Conservation (phyloP, 2,797 vertebrate species). For the Margarornis squamiger region DNA sequence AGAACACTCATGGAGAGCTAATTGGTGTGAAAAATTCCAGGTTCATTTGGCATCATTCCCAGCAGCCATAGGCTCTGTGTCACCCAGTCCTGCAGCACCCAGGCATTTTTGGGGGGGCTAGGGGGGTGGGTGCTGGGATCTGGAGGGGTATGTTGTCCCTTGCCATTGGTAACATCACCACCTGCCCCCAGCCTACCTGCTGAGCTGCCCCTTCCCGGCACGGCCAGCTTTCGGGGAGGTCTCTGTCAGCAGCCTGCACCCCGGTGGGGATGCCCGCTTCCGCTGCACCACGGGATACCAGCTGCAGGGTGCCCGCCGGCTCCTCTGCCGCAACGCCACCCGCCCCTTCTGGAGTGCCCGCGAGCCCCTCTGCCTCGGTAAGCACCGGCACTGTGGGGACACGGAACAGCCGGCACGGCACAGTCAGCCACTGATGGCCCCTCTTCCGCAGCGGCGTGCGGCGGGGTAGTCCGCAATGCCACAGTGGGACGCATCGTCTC, state of each 20-base stretch:
- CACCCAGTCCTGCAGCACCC: background rate
- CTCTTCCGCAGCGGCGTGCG: constrained; percentile 82
- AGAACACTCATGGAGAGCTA: constrained; percentile 40
- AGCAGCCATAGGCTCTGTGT: background rate
- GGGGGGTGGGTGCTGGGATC: background rate
- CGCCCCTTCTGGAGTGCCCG: constrained; percentile 91
- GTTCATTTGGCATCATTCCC: constrained; percentile 34
- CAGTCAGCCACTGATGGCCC: accelerated
- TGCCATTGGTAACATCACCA: accelerated
- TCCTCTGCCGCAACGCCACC: constrained; percentile 89
- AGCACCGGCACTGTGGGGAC: background rate
- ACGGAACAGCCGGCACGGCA: accelerated
- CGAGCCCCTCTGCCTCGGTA: constrained; percentile 86
- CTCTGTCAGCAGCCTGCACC: constrained; percentile 89
- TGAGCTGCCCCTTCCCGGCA: constrained; percentile 89
- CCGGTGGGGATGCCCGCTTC: constrained; percentile 88
- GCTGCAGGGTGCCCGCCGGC: constrained; percentile 80
- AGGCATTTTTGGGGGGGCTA: background rate
- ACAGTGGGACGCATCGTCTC: constrained; percentile 91
- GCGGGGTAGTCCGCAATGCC: constrained; percentile 90
- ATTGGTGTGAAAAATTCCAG: constrained; percentile 60
- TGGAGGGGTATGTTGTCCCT: too few relatives aligned
- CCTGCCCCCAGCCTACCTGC: constrained; percentile 79
- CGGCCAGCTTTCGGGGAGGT: constrained; percentile 86
- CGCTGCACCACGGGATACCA: constrained; percentile 88